These are phyloP conservation scores for Apostichopus japonicus DNA, from an alignment of 35 echinoderm and acorn worm species.

Conservation along the genomic window DNA sequence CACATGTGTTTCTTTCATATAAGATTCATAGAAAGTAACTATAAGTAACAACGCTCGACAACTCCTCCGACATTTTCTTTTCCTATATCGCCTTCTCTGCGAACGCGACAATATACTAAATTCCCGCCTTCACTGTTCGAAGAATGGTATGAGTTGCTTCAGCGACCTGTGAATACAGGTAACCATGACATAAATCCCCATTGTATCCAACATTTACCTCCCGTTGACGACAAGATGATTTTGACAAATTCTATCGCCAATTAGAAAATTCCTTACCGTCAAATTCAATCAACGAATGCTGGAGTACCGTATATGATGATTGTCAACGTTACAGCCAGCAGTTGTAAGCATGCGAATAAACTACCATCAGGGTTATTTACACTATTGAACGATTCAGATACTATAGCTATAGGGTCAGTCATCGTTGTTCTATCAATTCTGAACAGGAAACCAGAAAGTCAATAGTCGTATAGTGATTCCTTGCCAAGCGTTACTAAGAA, in stretches of 20 bases:
- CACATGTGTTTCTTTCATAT: no score
- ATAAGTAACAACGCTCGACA: background rate
- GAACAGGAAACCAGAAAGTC: background rate
- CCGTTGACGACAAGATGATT: background rate
- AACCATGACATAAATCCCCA: no score
- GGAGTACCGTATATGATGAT: no score
- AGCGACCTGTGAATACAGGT: no score
- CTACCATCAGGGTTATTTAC: background rate
- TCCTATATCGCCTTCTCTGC: background rate
- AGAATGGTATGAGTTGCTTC: background rate
- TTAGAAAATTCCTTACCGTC: background rate
- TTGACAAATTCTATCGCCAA: background rate
- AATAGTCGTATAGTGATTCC: background rate
- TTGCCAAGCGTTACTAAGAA: background rate
- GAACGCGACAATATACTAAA: background rate
- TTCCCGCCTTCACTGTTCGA: background rate
- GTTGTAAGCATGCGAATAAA: background rate
- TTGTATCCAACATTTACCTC: background rate
- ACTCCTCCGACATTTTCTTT: background rate
- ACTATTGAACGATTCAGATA: background rate
- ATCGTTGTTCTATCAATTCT: background rate
- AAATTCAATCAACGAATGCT: background rate
- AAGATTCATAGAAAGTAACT: no score
- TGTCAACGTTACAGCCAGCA: background rate
- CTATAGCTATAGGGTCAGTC: background rate